Conservation (phyloP, 1,140 invertebrate species). For the Drusus annulatus region DNA sequence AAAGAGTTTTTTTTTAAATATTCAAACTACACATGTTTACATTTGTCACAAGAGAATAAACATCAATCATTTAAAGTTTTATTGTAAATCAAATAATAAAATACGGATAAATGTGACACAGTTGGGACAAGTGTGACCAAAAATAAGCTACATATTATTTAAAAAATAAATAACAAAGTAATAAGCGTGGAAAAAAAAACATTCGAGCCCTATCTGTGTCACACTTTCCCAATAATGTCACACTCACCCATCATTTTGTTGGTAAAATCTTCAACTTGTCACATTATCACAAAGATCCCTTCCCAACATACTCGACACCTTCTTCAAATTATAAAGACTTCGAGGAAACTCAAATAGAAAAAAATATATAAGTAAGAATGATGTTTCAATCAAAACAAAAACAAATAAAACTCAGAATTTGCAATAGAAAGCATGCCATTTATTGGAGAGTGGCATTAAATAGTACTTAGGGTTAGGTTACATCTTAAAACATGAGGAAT, state of each 20-base stretch:
- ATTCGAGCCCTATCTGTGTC: slow-evolving; percentile 54
- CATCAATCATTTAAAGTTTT: no score
- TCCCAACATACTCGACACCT: not conserved
- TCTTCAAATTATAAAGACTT: not conserved
- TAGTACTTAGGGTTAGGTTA: not conserved
- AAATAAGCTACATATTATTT: not conserved
- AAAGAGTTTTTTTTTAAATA: not conserved
- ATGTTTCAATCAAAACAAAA: not conserved
- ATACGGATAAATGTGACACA: slow-evolving; percentile 57
- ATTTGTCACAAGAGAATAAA: no score
- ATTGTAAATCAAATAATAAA: not conserved
- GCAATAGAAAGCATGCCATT: slow-evolving; percentile 2
- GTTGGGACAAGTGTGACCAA: slow-evolving; percentile 57
- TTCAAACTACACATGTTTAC: no score
- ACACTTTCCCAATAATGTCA: slow-evolving; percentile 57
- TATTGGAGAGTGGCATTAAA: slow-evolving; percentile 11
- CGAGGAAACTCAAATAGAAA: slow-evolving; percentile 9
- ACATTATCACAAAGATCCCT: slow-evolving; percentile 10
- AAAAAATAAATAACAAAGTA: no score
- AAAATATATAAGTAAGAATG: not conserved
- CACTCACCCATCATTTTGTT: slow-evolving; percentile 48
- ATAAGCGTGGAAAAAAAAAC: no score
- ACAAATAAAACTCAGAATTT: slow-evolving; percentile 16
- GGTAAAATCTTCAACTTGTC: slow-evolving; percentile 5
- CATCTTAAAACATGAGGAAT: no score